Conservation (phyloP, 2,113 vertebrate genomes). For the Tinamus guttatus region DNA sequence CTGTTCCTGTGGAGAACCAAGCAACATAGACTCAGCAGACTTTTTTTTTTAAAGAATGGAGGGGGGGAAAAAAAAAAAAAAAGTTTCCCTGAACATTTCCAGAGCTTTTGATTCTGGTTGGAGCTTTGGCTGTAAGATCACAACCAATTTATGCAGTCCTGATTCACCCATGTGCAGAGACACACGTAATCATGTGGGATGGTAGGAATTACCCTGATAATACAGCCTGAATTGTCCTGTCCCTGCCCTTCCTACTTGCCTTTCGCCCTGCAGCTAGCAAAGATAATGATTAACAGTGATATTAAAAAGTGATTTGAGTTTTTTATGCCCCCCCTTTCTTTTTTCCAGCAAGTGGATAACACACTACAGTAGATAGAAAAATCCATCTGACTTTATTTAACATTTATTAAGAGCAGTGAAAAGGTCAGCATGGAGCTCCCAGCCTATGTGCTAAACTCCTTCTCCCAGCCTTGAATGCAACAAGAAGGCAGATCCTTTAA, state of each 20-base stretch:
- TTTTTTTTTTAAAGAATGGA: not conserved
- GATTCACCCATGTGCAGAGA: not conserved
- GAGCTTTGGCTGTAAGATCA: not conserved
- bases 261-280: constrained; percentile 49
- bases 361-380: constrained; percentile 70
- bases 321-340: not conserved
- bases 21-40: accelerated
- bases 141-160: not conserved
- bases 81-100: not conserved
- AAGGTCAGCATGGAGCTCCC: constrained; percentile 67
- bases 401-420: constrained; percentile 77
- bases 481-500: constrained; percentile 77
- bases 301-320: constrained; percentile 67
- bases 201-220: constrained; percentile 60
- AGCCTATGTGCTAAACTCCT: constrained; percentile 60
- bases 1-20: not conserved
- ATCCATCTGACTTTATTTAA: constrained; percentile 73
- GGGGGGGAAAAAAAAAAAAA: not conserved
- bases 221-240: constrained; percentile 27
- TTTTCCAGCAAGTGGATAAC: constrained; percentile 63
- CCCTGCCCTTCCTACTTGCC: constrained; percentile 54
- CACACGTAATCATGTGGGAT: not conserved
- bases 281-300: constrained; percentile 75
- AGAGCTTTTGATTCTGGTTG: not conserved
- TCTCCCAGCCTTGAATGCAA: constrained; percentile 64